A percentile compares a stretch with the other conserved stretches of the same genome.
These are phyloP conservation scores for Pogonophryne albipinna DNA, from an alignment of 2,797 vertebrate genomes.

Conservation along the genomic window DNA sequence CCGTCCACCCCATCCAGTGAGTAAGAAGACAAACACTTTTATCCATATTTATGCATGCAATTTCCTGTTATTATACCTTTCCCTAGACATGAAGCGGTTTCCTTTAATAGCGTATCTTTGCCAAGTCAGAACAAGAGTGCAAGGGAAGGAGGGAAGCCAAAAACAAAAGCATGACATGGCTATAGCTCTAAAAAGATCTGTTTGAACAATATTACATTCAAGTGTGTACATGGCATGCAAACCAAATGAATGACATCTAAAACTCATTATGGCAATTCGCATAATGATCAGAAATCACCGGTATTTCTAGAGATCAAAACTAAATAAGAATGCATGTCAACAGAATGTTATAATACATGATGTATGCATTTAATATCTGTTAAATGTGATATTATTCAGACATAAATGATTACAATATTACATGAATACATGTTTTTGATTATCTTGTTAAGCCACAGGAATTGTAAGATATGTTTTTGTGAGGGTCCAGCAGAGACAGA, in stretches of 20 bases:
- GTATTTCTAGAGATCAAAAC: neutral
- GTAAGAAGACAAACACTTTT: conserved; percentile 46
- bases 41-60: conserved; percentile 27
- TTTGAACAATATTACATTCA: neutral
- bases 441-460: neutral
- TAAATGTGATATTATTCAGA: neutral
- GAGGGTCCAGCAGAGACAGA: neutral
- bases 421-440: neutral
- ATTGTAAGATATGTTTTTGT: neutral
- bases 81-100: neutral
- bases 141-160: conserved; percentile 23
- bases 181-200: neutral
- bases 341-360: neutral
- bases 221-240: conserved; percentile 5
- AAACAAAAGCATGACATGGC: conserved; percentile 24
- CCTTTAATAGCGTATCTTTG: conserved; percentile 9
- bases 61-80: conserved; percentile 20
- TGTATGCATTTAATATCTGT: too few relatives aligned
- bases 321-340: neutral
- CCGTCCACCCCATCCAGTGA: conserved; percentile 45
- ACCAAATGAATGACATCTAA: neutral
- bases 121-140: conserved; percentile 5
- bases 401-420: neutral
- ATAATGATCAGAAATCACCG: neutral
- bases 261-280: neutral